Evolutionary conservation across 2,797 vertebrate species (phyloP).

Genomic region (Diceros bicornis): DNA sequence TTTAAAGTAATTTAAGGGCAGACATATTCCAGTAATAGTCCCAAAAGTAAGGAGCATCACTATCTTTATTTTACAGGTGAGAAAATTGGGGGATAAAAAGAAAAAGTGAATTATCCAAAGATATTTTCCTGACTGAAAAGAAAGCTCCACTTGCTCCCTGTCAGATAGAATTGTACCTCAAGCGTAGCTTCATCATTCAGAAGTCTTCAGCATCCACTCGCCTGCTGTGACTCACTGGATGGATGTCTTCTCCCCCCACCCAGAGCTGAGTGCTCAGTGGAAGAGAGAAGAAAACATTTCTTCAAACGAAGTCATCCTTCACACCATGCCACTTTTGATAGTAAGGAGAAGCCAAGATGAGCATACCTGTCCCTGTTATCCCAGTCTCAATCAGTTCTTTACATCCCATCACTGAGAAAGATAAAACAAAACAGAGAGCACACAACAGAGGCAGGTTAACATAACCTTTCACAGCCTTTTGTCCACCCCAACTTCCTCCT

Average conservation of each 20-base stretch:
- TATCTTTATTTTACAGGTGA: not conserved
- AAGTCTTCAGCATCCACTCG: not conserved
- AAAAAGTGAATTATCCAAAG: not conserved
- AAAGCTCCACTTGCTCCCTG: not conserved
- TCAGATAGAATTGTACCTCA: not conserved
- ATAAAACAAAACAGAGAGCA: not conserved
- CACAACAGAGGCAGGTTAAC: not conserved
- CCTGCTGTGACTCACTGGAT: not conserved
- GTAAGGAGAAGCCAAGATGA: not conserved
- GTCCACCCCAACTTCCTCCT: not conserved
- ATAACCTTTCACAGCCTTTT: not conserved
- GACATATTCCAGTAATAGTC: not conserved
- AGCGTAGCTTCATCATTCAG: not conserved
- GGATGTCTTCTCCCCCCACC: not conserved
- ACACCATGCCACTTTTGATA: not conserved
- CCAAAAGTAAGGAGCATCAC: not conserved
- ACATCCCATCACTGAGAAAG: not conserved
- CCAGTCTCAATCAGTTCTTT: not conserved
- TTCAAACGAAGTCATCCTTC: not conserved
- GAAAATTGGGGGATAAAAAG: not conserved
- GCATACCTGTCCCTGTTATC: not conserved
- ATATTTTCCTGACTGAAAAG: not conserved
- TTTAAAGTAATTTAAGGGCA: not conserved
- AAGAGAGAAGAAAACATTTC: not conserved
- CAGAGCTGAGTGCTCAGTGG: not conserved